A percentile compares a stretch with the other conserved stretches of the same genome.
phyloP scores from a whole-genome alignment of 2,888 invertebrate species.

The Leucophenga montana region DNA sequence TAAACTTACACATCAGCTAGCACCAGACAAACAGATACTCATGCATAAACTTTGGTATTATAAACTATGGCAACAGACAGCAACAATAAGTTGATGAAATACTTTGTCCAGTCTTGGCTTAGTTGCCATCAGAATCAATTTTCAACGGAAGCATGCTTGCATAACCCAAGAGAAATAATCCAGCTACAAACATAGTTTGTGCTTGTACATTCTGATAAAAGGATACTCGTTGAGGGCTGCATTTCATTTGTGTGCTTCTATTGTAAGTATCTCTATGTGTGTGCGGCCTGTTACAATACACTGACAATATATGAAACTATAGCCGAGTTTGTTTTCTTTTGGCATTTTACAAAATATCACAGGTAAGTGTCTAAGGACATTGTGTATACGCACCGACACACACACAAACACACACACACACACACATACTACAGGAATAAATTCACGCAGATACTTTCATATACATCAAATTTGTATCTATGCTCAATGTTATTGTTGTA shows the following conservation, averaged over 20 bases:
- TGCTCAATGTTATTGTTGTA: too few species aligned
- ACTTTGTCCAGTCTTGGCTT: constrained; percentile 15
- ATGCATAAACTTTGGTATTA: background rate
- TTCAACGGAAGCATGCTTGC: constrained; percentile 62
- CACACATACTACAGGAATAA: too few species aligned
- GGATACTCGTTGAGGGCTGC: too few species aligned
- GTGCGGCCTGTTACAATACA: background rate
- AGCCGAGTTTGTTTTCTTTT: constrained; percentile 40
- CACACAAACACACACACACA: too few species aligned
- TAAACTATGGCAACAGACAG: background rate
- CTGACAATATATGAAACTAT: constrained; percentile 6
- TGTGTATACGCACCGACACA: constrained; percentile 40
- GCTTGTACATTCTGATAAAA: too few species aligned
- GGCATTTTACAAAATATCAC: constrained; percentile 55
- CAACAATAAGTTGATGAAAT: constrained; percentile 22
- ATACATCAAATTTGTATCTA: too few species aligned
- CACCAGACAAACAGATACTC: background rate
- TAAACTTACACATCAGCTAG: background rate
- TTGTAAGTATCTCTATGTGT: background rate
- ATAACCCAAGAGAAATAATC: constrained; percentile 55
- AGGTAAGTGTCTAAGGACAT: constrained; percentile 60
- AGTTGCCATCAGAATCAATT: constrained; percentile 52
- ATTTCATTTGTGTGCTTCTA: background rate
- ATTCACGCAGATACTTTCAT: too few species aligned
- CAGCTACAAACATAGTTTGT: background rate